These are phyloP conservation scores for Protaetia brevitarsis DNA, from an alignment of 1,140 invertebrate species.

Conservation along the genomic window DNA sequence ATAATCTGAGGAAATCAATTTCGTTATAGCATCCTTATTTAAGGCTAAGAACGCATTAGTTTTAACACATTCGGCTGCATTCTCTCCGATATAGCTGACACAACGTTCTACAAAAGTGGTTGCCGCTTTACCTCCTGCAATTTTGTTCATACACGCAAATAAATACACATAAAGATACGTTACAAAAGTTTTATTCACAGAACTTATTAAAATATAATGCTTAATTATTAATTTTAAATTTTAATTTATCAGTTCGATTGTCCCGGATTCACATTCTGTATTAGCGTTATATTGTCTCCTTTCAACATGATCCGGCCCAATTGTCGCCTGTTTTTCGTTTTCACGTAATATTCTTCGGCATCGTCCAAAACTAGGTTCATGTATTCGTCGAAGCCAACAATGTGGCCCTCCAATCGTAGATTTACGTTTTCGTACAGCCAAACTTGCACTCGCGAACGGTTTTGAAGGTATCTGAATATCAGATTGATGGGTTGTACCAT, in stretches of 20 bases:
- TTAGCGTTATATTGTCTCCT: constrained; percentile 97
- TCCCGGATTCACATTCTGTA: constrained; percentile 74
- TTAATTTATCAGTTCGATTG: not conserved
- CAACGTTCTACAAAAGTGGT: constrained; percentile 83
- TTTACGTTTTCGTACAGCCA: constrained; percentile 97
- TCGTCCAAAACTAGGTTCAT: constrained; percentile 99
- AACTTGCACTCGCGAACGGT: constrained; percentile 92
- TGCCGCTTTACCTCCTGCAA: constrained; percentile 70
- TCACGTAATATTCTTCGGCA: constrained; percentile 92
- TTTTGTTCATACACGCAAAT: too few species aligned
- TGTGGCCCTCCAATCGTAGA: constrained; percentile 94
- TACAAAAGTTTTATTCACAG: constrained; percentile 11
- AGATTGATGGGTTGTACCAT: constrained; percentile 98
- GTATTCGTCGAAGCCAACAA: constrained; percentile 99
- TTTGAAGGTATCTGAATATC: constrained; percentile 91
- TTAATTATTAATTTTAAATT: constrained; percentile 29
- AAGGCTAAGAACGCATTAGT: constrained; percentile 83
- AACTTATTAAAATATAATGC: not conserved
- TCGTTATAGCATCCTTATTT: constrained; percentile 83
- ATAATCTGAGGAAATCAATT: constrained; percentile 88
- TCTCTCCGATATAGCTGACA: constrained; percentile 85
- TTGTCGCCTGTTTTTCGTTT: constrained; percentile 79
- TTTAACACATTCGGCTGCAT: constrained; percentile 83
- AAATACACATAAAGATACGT: too few species aligned
- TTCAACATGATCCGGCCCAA: constrained; percentile 85